phyloP scores from a whole-genome alignment of 2,113 vertebrate species.

The Pelvicachromis taeniatus region DNA sequence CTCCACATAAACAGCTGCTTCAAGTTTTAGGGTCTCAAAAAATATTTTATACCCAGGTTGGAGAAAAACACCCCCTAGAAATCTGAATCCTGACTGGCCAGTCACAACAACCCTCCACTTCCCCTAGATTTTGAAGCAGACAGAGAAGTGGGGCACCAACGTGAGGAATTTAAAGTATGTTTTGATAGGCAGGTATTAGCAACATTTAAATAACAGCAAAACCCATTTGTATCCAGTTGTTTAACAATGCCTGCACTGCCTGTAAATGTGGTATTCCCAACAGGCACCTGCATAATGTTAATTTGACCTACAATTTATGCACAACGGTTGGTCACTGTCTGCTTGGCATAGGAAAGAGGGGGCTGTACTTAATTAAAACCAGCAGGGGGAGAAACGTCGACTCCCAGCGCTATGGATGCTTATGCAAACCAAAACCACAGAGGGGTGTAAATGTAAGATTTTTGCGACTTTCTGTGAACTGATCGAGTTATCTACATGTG shows the following conservation, averaged over 20 bases:
- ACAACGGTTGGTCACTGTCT: background rate
- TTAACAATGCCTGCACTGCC: background rate
- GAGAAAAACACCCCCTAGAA: background rate
- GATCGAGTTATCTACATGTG: background rate
- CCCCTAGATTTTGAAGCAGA: background rate
- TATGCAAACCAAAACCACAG: background rate
- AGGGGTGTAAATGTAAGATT: background rate
- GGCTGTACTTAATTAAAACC: conserved; percentile 19
- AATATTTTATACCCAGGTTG: background rate
- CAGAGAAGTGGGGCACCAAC: background rate
- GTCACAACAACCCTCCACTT: background rate
- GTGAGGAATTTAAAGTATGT: background rate
- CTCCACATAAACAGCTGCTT: conserved; percentile 2
- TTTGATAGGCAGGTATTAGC: background rate
- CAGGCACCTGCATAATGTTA: background rate
- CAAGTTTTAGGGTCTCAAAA: background rate
- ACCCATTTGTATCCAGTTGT: background rate
- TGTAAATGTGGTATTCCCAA: background rate
- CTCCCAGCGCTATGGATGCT: background rate
- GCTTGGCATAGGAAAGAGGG: background rate
- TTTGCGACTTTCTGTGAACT: background rate
- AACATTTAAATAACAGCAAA: background rate
- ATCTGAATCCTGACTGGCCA: background rate
- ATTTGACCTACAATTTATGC: background rate
- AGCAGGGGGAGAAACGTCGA: background rate